Evolutionary conservation across 2,888 invertebrate species (phyloP), one percentile per base, ranked within the genome.

Genomic region (Watsonalla binaria): DNA sequence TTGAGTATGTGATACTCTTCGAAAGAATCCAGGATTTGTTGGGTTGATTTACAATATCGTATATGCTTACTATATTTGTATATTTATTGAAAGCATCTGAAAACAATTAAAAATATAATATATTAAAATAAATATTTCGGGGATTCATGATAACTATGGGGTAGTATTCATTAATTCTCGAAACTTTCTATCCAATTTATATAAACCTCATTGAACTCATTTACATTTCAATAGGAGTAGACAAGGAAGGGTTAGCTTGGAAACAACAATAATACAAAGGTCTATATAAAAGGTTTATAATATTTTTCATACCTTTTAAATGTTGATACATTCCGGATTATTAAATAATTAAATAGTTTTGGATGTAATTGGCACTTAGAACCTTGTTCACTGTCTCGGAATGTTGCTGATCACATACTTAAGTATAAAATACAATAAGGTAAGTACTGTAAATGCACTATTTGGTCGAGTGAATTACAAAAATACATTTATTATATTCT

Each of bases 371-470:
- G 74, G 72, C 74, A 77, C 72, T 59, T 57, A 42, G 53, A 63
- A 57, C 60, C 54, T 24, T 24, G 56, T 62, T 66, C 68, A 72
- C 70, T 70, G 69, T 74, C 68, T 66, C 63, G 82, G 82, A 82
- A 82, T 82, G 81, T 78, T 69, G 55, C 58, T 11, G 5, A 42
- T 42, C 42, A 42, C 42, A 55, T 67, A 24, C 24, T 24, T 24
- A 24, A 24, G 24, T 24, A 24, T 24, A 24, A 59, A 78, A 74
- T 74, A 77, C 76, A 76, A 61, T 64, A 58, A 47, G 8, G 46
- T 14, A 34, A 45, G n/a, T 51, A 33, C 45, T 52, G 34, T 63
- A 66, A 66, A 66, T 65, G 65, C 65, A 59, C 58, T 48, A 54
- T 55, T 58, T 54, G 57, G 60, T 54, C 53, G 37, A 49, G 37